Conservation (phyloP, 2,113 vertebrate species). For the Mirza zaza region DNA sequence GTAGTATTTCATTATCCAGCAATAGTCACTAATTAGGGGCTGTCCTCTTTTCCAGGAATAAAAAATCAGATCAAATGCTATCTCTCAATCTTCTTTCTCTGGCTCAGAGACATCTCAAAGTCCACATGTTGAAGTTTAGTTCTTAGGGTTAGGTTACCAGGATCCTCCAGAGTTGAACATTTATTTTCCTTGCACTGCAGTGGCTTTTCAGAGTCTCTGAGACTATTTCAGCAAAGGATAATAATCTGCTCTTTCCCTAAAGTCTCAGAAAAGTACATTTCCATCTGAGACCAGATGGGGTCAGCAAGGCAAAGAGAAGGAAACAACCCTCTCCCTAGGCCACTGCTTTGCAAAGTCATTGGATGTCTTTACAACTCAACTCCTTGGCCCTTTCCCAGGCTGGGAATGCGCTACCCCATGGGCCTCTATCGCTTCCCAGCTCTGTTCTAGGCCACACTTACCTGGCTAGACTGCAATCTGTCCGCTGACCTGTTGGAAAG, state of each 20-base stretch:
- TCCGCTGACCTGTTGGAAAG: slow-evolving; percentile 91
- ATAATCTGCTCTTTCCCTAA: not conserved
- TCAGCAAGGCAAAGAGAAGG: slow-evolving; percentile 40
- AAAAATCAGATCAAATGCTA: slow-evolving; percentile 54
- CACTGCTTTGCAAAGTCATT: slow-evolving; percentile 34
- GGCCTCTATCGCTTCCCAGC: not conserved
- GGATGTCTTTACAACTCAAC: not conserved
- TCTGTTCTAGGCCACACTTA: slow-evolving; percentile 84
- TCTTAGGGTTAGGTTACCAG: not conserved
- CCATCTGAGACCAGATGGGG: not conserved
- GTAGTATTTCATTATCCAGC: slow-evolving; percentile 78
- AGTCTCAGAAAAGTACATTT: not conserved
- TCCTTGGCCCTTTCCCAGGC: not conserved
- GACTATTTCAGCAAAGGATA: not conserved
- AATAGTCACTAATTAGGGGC: slow-evolving; percentile 73
- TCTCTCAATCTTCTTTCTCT: slow-evolving; percentile 48
- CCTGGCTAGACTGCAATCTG: slow-evolving; percentile 96
- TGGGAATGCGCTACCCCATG: rapidly evolving
- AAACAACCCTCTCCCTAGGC: not conserved
- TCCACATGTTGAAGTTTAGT: not conserved
- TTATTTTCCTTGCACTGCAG: not conserved
- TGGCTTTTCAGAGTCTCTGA: not conserved
- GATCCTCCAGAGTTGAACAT: not conserved
- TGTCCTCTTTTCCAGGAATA: slow-evolving; percentile 69
- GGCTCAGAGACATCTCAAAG: not conserved